A percentile compares a stretch with the other conserved stretches of the same genome.
These are phyloP conservation scores for Drosophila yakuba DNA, from an alignment of 1,140 invertebrate species.

Conservation along the genomic window DNA sequence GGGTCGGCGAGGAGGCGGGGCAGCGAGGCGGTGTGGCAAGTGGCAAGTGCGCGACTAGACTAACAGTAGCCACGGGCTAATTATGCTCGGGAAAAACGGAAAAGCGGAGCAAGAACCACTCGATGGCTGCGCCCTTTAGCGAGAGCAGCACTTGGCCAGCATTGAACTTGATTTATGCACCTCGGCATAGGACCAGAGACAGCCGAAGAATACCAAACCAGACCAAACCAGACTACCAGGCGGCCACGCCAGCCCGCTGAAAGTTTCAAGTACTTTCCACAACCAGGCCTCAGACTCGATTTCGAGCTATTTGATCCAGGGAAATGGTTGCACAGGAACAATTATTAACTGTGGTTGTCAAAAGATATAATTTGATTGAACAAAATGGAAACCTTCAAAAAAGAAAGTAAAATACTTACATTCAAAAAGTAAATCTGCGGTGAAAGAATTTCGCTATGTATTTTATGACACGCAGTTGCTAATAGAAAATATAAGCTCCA, in stretches of 20 bases:
- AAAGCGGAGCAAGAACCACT: conserved; percentile 29
- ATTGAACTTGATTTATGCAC: conserved; percentile 75
- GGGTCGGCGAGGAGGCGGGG: conserved; percentile 15
- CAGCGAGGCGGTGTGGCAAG: not conserved
- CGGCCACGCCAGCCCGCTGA: conserved; percentile 48
- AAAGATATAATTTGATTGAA: no score
- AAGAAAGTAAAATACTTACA: no score
- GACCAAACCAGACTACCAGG: conserved; percentile 50
- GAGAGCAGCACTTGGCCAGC: conserved; percentile 56
- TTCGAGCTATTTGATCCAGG: not conserved
- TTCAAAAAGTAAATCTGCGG: not conserved
- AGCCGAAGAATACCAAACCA: conserved; percentile 22
- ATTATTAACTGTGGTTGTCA: not conserved
- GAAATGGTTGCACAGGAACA: not conserved
- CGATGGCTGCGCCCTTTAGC: conserved; percentile 62
- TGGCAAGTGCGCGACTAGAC: conserved; percentile 43
- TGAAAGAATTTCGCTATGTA: conserved; percentile 42
- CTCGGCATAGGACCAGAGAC: conserved; percentile 21
- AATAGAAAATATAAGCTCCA: conserved; percentile 54
- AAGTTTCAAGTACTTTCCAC: conserved; percentile 57
- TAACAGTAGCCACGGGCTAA: conserved; percentile 70
- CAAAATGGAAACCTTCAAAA: no score
- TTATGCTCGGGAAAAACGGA: conserved; percentile 52
- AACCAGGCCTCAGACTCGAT: not conserved
- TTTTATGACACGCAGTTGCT: conserved; percentile 19